Percentiles rank a stretch among this genome's conserved stretches.
Evolutionary conservation across 2,797 vertebrate species (phyloP).

Genomic region (Rhincodon typus): DNA sequence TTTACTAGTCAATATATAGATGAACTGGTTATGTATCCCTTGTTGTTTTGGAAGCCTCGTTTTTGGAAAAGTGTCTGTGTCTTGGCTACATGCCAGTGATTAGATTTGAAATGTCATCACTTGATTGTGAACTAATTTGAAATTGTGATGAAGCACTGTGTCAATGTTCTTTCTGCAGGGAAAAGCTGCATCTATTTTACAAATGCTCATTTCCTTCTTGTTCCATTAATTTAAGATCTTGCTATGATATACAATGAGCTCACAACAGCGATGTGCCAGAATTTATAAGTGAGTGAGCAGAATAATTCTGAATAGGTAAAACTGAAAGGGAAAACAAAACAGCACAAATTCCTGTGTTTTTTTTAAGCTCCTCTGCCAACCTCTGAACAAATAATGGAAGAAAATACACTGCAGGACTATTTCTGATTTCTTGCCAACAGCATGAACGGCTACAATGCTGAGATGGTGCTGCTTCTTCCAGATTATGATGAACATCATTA

Average conservation of each 20-base stretch:
- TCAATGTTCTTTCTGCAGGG: background rate
- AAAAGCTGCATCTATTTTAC: background rate
- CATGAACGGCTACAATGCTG: background rate
- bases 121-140: background rate
- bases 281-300: background rate
- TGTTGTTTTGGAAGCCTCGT: background rate
- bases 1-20: background rate
- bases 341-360: background rate
- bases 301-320: background rate
- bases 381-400: background rate
- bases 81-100: background rate
- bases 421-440: background rate
- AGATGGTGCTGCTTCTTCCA: background rate
- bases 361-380: background rate
- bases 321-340: background rate
- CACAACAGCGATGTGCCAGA: background rate
- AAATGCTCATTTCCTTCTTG: background rate
- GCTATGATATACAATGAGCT: background rate
- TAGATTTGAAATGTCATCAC: background rate
- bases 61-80: background rate
- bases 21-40: background rate
- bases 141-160: background rate
- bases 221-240: background rate
- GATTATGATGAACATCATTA: background rate
- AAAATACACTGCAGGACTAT: background rate